Base-by-base conservation (phyloP, 2,797 vertebrate genomes). In the Microtus agrestis region DNA sequence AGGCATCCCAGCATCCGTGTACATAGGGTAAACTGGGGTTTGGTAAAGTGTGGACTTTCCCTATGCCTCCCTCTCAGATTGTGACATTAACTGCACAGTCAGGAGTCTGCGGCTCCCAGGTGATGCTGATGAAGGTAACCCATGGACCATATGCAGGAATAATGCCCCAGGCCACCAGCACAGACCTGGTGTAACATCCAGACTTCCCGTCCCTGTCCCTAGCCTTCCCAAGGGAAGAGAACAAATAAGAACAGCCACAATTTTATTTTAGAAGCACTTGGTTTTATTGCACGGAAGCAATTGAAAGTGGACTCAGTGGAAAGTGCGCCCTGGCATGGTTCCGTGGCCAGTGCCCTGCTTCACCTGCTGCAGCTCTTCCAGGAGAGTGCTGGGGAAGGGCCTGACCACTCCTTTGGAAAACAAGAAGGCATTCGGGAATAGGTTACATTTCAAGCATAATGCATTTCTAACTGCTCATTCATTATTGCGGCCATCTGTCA, bases 231-330 rank as follows among this genome's bases (percentile, higher is more conserved):
- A 8, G 14, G 25, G 17, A 93, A 69, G 14, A 73, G 31, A 94
- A 96, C 40, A 96, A 91, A 54, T 17, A 46, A 69, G 37, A 89
- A 46, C 6, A 31, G 63, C 4, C 65, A 51, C 96, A 51, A 13
- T 51, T 37, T 34, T 2, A 97, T 92, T 98, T 96, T 0, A 31
- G 98, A 98, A 98, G 98, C 98, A 98, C 98, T 98, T 98, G 96
- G 97, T 98, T 98, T 98, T 98, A 98, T 98, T 98, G 98, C 98
- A 98, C 97, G 93, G 97, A 98, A 99, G 98, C 98, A 98, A 98
- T 78, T 84, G 95, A 97, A 97, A 97, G 98, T 98, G 97, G 96
- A 97, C 96, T 97, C 97, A 97, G 98, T 97, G 98, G 96, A 97
- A 97, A 93, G 98, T 98, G 98, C 81, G 87, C 97, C 1, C 37